Evolutionary conservation across 2,888 invertebrate genomes (phyloP).

Genomic region (Nowickia ferox): DNA sequence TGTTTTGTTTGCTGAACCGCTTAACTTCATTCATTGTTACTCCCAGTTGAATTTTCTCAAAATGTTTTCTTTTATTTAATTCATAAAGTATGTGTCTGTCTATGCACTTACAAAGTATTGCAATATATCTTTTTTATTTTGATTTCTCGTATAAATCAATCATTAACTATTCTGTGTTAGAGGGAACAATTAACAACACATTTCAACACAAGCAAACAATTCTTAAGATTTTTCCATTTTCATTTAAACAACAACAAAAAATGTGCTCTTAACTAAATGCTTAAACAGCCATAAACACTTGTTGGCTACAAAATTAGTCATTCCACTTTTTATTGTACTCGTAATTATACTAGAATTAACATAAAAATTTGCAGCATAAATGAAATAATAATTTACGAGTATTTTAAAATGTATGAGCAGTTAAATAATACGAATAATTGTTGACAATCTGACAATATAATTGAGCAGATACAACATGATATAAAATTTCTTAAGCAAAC

Average conservation of each 20-base stretch:
- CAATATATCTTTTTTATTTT: neutral
- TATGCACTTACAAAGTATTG: too few species aligned
- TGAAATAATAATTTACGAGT: conserved; percentile 42
- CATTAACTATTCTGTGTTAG: neutral
- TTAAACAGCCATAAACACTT: conserved; percentile 5
- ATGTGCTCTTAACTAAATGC: neutral
- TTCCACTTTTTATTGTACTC: conserved; percentile 32
- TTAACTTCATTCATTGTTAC: too few species aligned
- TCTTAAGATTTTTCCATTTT: neutral
- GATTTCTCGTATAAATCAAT: neutral
- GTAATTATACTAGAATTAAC: conserved; percentile 21
- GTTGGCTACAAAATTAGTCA: neutral
- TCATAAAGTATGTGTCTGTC: too few species aligned
- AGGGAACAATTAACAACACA: neutral
- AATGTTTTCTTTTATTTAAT: too few species aligned
- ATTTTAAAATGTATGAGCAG: conserved; percentile 9
- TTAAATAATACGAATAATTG: conserved; percentile 25
- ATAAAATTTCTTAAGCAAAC: neutral
- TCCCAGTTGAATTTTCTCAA: too few species aligned
- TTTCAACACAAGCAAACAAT: neutral
- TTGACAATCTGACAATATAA: conserved; percentile 56
- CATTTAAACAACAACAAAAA: neutral
- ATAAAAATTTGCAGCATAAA: conserved; percentile 30
- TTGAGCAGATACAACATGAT: conserved; percentile 1
- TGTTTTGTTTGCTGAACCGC: too few species aligned